Base-by-base conservation (phyloP, 53 echinoderm and acorn worm genomes). In the Holothuria scabra region DNA sequence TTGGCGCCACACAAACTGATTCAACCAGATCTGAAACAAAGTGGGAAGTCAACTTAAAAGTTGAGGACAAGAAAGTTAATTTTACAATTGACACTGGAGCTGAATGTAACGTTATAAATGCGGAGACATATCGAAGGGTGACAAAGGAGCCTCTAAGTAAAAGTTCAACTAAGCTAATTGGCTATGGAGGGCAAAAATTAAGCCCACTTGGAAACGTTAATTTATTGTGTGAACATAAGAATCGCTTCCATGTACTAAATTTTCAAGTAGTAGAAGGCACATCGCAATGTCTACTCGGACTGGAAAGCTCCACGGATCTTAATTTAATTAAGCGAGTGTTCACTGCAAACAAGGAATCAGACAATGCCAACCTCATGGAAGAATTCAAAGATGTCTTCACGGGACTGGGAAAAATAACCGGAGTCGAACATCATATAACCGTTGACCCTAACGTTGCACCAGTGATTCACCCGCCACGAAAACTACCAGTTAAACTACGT, bases 381-480 rank as follows among this genome's bases (percentile, higher is more conserved):
- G 61, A 82, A 28, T 65, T 64, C 34, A 34, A n/a, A 21, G 83
- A 62, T 37, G 62, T 35, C 12, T 82, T 82, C 62, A 38, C 7
- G 8, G 75, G 35, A 44, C 20, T 21, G 49, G 5, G 75, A 44
- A 46, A n/a, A n/a, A n/a, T n/a, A n/a, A n/a, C n/a, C n/a, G n/a
- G n/a, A n/a, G n/a, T n/a, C n/a, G n/a, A 59, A 6, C 72, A 84
- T 52, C 28, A 81, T 18, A 85, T 88, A 22, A 70, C 33, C 9
- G 22, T 91, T 37, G 84, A 87, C 34, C 60, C 69, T 12, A 66
- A n/a, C n/a, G n/a, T n/a, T n/a, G n/a, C n/a, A n/a, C n/a, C n/a
- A n/a, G n/a, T n/a, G n/a, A n/a, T n/a, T 28, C 85, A 89, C 46
- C 55, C 89, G 59, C 89, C 89, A 6, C 16, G 85, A 6, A 89